A percentile compares a stretch with the other conserved stretches of the same genome.
Evolutionary conservation across 2,888 invertebrate species (phyloP).

Genomic region (Ectobius pallidus): DNA sequence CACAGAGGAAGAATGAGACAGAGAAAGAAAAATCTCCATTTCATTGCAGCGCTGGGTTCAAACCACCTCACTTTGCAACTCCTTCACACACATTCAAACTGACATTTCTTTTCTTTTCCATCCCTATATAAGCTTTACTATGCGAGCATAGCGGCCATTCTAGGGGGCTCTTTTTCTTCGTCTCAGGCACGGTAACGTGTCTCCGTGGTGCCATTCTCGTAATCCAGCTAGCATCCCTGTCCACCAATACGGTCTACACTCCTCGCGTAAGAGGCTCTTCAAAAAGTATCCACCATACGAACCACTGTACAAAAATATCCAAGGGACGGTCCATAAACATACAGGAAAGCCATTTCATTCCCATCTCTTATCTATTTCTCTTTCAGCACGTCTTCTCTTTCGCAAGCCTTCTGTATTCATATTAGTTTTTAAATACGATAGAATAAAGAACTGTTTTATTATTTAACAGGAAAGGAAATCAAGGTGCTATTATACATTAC

Average conservation of each 20-base stretch:
- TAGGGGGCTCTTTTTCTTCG: background rate
- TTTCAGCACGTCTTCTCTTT: background rate
- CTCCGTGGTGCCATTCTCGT: constrained; percentile 27
- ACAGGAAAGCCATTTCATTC: background rate
- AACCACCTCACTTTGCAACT: constrained; percentile 6
- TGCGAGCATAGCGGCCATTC: background rate
- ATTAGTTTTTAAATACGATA: too few relatives aligned
- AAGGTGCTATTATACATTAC: too few relatives aligned
- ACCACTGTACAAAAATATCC: background rate
- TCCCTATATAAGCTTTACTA: constrained; percentile 17
- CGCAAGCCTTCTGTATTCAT: too few relatives aligned
- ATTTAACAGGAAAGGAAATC: too few relatives aligned
- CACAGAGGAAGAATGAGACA: background rate
- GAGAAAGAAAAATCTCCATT: constrained; percentile 28
- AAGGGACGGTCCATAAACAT: constrained; percentile 1
- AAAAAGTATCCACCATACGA: constrained; percentile 30
- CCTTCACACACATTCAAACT: background rate
- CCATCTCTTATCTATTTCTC: background rate
- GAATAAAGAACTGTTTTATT: too few relatives aligned
- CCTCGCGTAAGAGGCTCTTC: constrained; percentile 36
- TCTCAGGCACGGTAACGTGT: background rate
- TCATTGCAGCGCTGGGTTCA: constrained; percentile 32
- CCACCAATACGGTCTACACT: constrained; percentile 18
- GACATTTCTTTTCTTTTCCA: constrained; percentile 25
- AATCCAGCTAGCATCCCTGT: constrained; percentile 12